Percentiles rank a stretch among this genome's conserved stretches.
Conservation (phyloP, 2,888 invertebrate genomes). For the Celastrina argiolus region DNA sequence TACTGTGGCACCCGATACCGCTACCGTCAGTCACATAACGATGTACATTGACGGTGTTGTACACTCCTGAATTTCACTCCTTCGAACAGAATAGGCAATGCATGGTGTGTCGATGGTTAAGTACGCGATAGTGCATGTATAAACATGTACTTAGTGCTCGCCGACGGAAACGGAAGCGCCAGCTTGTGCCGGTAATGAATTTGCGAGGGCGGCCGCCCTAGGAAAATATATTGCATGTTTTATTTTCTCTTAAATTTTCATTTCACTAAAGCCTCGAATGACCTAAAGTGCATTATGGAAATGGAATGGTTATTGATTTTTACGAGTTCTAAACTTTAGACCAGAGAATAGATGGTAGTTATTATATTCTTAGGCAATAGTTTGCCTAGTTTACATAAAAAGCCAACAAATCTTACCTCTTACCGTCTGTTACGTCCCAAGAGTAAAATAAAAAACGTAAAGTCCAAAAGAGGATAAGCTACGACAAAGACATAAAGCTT, state of each 20-base stretch:
- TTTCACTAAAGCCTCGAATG: constrained; percentile 44
- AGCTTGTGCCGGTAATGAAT: constrained; percentile 72
- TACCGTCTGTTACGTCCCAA: too few species aligned
- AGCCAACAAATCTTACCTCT: too few species aligned
- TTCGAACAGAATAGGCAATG: constrained; percentile 39
- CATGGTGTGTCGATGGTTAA: constrained; percentile 19
- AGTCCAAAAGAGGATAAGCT: too few species aligned
- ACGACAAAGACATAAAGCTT: too few species aligned
- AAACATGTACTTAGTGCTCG: constrained; percentile 33
- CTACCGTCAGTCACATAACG: not conserved
- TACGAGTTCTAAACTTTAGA: not conserved
- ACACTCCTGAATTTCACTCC: not conserved
- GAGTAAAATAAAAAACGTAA: too few species aligned
- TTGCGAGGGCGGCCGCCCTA: constrained; percentile 69
- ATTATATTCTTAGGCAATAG: too few species aligned
- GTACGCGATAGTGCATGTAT: constrained; percentile 24
- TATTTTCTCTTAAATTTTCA: constrained; percentile 62
- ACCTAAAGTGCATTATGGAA: not conserved
- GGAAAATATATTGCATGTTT: constrained; percentile 65
- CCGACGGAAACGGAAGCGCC: constrained; percentile 70
- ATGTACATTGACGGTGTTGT: constrained; percentile 29
- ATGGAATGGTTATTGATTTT: not conserved
- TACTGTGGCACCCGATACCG: not conserved
- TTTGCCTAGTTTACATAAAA: too few species aligned
- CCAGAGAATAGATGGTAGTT: too few species aligned